These are phyloP conservation scores for Ganaspis brasiliensis DNA, from an alignment of 2,888 invertebrate species.

Conservation along the genomic window DNA sequence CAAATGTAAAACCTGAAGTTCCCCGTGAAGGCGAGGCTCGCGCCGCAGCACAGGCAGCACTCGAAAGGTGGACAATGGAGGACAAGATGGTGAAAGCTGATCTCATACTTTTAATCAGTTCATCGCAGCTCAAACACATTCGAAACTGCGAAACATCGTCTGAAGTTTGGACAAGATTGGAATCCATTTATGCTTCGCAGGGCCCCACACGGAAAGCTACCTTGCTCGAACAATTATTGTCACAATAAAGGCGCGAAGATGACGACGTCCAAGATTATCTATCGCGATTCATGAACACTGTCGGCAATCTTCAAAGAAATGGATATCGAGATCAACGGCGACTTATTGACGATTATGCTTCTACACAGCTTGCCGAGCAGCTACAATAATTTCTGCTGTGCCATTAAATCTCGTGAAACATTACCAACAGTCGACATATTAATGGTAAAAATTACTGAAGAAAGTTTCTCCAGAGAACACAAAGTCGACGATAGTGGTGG, in stretches of 20 bases:
- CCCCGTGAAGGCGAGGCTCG: background rate
- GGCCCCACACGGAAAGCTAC: constrained; percentile 51
- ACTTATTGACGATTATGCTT: constrained; percentile 27
- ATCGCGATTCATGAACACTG: constrained; percentile 42
- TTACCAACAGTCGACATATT: background rate
- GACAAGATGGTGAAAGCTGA: constrained; percentile 1
- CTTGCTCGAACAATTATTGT: constrained; percentile 41
- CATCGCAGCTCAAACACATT: background rate
- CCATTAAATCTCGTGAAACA: constrained; percentile 35
- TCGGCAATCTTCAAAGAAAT: constrained; percentile 42
- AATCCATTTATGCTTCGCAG: constrained; percentile 43
- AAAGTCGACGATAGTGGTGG: constrained; percentile 24
- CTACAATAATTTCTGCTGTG: constrained; percentile 39
- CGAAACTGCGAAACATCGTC: background rate
- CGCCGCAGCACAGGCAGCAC: constrained; percentile 2
- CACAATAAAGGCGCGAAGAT: constrained; percentile 47
- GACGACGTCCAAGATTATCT: constrained; percentile 49
- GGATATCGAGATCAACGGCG: constrained; percentile 34
- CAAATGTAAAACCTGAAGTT: background rate
- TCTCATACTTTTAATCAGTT: background rate
- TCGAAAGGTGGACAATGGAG: background rate
- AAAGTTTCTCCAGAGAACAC: constrained; percentile 34
- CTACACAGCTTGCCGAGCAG: constrained; percentile 32
- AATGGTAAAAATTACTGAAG: constrained; percentile 39
- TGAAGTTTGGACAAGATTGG: constrained; percentile 46